A percentile compares a stretch with the other conserved stretches of the same genome.
Evolutionary conservation across 1,140 invertebrate species (phyloP).

Genomic region (Trachymyrmex cornetzi): DNA sequence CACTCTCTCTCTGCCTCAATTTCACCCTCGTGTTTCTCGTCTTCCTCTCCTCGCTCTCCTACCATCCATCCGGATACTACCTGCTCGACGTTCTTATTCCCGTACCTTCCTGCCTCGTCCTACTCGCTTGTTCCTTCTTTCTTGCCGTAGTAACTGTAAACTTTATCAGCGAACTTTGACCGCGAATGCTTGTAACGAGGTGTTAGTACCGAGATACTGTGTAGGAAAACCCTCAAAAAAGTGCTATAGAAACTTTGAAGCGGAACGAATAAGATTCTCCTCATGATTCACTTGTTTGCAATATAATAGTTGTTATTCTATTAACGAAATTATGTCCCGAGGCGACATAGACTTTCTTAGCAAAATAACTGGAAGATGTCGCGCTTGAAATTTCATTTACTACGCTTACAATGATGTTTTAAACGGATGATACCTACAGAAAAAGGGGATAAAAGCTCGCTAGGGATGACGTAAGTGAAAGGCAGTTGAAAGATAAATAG

Average conservation of each 20-base stretch:
- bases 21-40: background rate
- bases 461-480: constrained; percentile 28
- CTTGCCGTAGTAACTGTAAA: constrained; percentile 52
- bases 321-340: constrained; percentile 29
- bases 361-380: background rate
- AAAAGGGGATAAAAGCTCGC: background rate
- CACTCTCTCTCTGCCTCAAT: background rate
- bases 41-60: background rate
- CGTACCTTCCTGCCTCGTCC: constrained; percentile 16
- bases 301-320: constrained; percentile 28
- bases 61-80: constrained; percentile 25
- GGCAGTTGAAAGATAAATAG: constrained; percentile 71
- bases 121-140: constrained; percentile 50
- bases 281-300: constrained; percentile 20
- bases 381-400: constrained; percentile 35
- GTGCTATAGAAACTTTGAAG: constrained; percentile 29
- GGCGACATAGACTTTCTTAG: background rate
- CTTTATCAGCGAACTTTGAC: constrained; percentile 63
- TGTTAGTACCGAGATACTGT: constrained; percentile 43
- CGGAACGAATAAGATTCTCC: constrained; percentile 29
- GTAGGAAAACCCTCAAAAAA: constrained; percentile 25
- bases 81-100: constrained; percentile 51
- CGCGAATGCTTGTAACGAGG: constrained; percentile 50
- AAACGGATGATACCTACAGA: background rate
- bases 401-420: background rate